Conservation (phyloP, 2,888 invertebrate species). For the Drosophila pseudotakahashii region DNA sequence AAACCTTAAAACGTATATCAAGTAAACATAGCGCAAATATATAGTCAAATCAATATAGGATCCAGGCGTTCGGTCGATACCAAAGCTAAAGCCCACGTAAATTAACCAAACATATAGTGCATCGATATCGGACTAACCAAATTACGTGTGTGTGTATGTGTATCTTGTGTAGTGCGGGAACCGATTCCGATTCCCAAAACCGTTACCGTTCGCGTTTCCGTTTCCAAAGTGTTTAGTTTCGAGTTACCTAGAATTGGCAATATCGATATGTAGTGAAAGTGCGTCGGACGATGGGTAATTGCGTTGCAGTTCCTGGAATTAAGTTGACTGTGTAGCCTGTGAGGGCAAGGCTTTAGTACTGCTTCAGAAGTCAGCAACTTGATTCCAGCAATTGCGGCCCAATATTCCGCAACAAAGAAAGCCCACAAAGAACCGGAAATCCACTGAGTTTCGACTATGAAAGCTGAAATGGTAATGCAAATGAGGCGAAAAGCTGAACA, state of each 20-base stretch:
- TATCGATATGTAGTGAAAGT: conserved; percentile 7
- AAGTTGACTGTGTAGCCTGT: conserved; percentile 85
- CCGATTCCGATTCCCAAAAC: conserved; percentile 17
- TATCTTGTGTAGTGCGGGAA: conserved; percentile 23
- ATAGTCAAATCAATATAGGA: conserved; percentile 53
- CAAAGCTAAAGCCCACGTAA: conserved; percentile 63
- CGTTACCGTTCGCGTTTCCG: no score
- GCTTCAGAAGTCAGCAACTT: conserved; percentile 84
- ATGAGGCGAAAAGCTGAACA: conserved; percentile 28
- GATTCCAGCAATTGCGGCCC: conserved; percentile 84
- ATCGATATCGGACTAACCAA: conserved; percentile 54
- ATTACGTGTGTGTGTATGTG: conserved; percentile 27
- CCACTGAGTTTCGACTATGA: conserved; percentile 28
- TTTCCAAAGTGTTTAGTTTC: conserved; percentile 8
- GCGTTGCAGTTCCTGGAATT: conserved; percentile 84
- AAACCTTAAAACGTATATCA: conserved; percentile 34
- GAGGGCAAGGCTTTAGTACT: conserved; percentile 79
- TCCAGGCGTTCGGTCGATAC: conserved; percentile 58
- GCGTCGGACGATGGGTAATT: conserved; percentile 49
- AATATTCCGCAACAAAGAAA: conserved; percentile 29
- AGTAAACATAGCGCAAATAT: conserved; percentile 43
- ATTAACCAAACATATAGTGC: conserved; percentile 48
- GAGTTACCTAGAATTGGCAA: conserved; percentile 5
- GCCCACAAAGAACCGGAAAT: conserved; percentile 1
- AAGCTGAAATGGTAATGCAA: conserved; percentile 29